Conservation (phyloP, 2,888 invertebrate genomes). For the Apamea epomidion region DNA sequence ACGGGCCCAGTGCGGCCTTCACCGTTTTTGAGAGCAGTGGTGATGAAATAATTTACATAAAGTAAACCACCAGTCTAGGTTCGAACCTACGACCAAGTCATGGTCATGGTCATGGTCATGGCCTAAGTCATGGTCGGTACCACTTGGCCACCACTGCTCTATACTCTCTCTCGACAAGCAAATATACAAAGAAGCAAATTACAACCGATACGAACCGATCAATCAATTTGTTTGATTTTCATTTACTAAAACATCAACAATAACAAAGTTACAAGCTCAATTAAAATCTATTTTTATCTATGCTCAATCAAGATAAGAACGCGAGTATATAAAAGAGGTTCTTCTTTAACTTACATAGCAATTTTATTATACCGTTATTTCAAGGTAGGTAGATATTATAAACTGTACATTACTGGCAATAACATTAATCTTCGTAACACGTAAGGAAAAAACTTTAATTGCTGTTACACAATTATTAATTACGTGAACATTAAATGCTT, state of each 20-base stretch:
- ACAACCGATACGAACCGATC: not conserved
- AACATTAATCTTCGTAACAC: constrained; percentile 21
- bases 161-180: not conserved
- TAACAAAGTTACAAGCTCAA: not conserved
- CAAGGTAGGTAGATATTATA: not conserved
- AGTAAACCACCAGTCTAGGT: too few relatives aligned
- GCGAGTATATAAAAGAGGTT: not conserved
- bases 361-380: not conserved
- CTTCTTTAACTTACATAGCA: not conserved
- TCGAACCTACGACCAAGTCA: too few relatives aligned
- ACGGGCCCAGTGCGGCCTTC: too few relatives aligned
- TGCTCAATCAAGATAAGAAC: not conserved
- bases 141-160: not conserved
- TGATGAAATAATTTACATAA: too few relatives aligned
- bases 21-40: too few relatives aligned
- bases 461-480: constrained; percentile 16
- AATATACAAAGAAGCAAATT: not conserved
- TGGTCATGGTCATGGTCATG: too few relatives aligned
- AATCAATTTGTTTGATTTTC: not conserved
- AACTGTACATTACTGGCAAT: not conserved
- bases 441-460: constrained; percentile 13
- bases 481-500: not conserved
- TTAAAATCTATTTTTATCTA: constrained; percentile 5
- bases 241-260: not conserved
- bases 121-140: too few relatives aligned